Base-by-base conservation (phyloP, 2,888 invertebrate genomes). In the Platycnemis pennipes region DNA sequence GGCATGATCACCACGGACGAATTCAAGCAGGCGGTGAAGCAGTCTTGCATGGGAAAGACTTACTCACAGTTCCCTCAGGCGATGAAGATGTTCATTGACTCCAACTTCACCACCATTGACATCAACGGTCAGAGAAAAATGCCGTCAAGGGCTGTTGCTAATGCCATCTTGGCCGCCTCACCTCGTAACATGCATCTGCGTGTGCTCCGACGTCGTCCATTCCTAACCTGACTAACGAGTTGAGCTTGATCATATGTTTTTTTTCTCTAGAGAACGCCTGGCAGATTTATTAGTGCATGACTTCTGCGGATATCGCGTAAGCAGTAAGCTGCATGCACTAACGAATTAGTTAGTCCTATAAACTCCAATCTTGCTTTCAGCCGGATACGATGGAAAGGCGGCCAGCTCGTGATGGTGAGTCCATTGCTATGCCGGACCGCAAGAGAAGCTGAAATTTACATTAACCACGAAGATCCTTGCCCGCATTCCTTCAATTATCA, bases 71-170 rank as follows among this genome's bases (percentile, higher is more conserved):
- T 98, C 96, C 98, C 98, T 0, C 98, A 98, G 96, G 98, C 98
- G 7, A 98, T 98, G 98, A 98, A 98, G 96, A 98, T 98, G 96
- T 98, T 98, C 96, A 98, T 98, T 96, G 98, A 98, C 96, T 97
- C 98, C 94, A 98, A 98, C 96, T 98, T 98, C 96, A 98, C 98
- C 96, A 97, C 98, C 97, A 97, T 98, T 88, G 98, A 98, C 96
- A 97, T 98, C 94, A 98, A 98, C 96, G 97, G 97, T 96, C 95
- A 95, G 95, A 77, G 77, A 77, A 77, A 37, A 77, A 77, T 13
- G 37, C 77, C 77, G 31, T 63, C 63, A 63, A 63, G 5, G 63
- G 19, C 63, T 63, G 63, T 63, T 63, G 63, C 63, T 63, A 63
- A 37, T 31, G 77, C 77, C 37, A 37, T 77, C 31, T 31, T 77